Evolutionary conservation across 2,888 invertebrate species (phyloP), one percentile per base, ranked within the genome.

Genomic region (Polydrusus cervinus): DNA sequence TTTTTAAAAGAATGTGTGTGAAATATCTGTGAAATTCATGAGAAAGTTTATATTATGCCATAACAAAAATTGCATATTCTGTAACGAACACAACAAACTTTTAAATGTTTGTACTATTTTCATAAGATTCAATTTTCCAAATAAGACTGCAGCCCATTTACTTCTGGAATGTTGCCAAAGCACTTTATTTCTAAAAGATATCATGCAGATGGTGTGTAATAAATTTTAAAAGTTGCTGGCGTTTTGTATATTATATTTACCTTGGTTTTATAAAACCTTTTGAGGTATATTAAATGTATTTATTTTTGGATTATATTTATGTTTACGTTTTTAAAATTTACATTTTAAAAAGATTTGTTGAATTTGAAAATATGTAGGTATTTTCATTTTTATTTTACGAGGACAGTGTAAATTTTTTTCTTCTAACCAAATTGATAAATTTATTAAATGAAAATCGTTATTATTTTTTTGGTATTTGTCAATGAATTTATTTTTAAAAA

Each of bases 81-180:
- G 2, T 16, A n/a, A n/a, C 43, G n/a, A 20, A 20, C n/a, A 20
- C 20, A 51, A 14, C 34, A 49, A 43, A 55, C n/a, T 53, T 65
- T 71, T 47, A 40, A 57, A 53, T 68, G 60, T 68, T 25, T 61
- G 30, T 55, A 7, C 30, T 47, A 34, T 45, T 34, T 60, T 13
- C 38, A 18, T 25, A 51, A 30, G n/a, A 51, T 38, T 51, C 65
- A 49, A 66, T 66, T 66, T 66, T 51, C 47, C 47, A 66, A 66
- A 51, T 51, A 51, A 51, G 34, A 47, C 51, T 51, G n/a, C 51
- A 38, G 65, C 47, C 30, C 66, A 51, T 66, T 66, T 66, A 66
- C 66, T 47, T 49, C 30, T 66, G 66, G 66, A 66, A 66, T 38
- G n/a, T 66, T 66, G 66, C 66, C 66, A 66, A 66, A 66, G 53